Percentiles rank a stretch among this genome's conserved stretches.
Evolutionary conservation across 1,140 invertebrate species (phyloP).

Genomic region (Coptotermes formosanus): DNA sequence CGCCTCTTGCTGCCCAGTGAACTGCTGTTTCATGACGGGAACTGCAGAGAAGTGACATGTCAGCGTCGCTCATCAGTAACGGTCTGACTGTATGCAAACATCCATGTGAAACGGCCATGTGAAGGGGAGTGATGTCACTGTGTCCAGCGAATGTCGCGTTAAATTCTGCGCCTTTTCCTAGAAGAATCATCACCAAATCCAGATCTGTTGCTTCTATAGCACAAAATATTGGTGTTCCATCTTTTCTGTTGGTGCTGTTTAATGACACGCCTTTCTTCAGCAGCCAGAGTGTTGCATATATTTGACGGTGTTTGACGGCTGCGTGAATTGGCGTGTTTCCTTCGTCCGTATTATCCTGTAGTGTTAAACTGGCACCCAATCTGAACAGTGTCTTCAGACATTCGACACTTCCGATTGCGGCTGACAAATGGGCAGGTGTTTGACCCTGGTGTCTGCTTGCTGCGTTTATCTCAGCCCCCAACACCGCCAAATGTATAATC

Average conservation of each 20-base stretch:
- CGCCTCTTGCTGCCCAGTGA: background rate
- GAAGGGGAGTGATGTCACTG: background rate
- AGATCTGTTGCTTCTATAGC: background rate
- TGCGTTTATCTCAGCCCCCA: background rate
- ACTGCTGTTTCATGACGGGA: background rate
- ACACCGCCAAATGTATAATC: background rate
- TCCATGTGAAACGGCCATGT: background rate
- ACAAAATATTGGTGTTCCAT: background rate
- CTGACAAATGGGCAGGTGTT: background rate
- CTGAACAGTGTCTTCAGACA: background rate
- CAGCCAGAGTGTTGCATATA: background rate
- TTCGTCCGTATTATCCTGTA: background rate
- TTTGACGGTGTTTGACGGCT: background rate
- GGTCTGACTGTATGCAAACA: background rate
- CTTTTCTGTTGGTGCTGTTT: background rate
- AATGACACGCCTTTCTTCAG: background rate
- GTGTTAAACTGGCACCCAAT: background rate
- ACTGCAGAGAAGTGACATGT: background rate
- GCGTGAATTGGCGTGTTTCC: background rate
- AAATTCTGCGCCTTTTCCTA: background rate
- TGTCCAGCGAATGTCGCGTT: background rate
- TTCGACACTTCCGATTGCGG: background rate
- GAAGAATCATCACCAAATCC: background rate
- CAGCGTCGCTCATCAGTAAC: background rate
- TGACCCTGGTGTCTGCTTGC: background rate